Conservation (phyloP, 2,797 vertebrate species). For the Synanceia verrucosa region DNA sequence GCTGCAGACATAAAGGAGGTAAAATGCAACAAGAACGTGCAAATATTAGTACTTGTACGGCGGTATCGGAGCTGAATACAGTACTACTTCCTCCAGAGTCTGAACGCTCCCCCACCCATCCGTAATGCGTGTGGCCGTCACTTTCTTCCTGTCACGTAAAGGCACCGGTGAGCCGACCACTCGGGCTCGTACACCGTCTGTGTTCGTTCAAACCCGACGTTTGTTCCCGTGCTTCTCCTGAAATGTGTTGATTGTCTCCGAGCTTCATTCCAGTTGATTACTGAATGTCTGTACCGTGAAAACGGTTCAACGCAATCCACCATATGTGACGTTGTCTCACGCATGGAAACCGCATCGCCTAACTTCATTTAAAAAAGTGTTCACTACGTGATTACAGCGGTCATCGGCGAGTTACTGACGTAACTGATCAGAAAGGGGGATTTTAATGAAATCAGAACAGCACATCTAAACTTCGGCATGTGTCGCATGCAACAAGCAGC, state of each 20-base stretch:
- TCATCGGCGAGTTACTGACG: accelerated
- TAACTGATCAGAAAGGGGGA: accelerated
- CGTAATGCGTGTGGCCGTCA: too few species aligned
- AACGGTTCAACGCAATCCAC: not conserved
- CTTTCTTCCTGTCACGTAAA: conserved; percentile 69
- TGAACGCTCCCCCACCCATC: too few species aligned
- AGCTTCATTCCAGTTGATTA: accelerated
- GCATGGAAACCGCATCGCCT: not conserved
- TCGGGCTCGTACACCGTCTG: not conserved
- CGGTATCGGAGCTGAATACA: too few species aligned
- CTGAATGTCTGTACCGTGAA: not conserved
- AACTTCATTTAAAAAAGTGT: not conserved
- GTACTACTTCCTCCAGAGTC: too few species aligned
- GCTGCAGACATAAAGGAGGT: too few species aligned
- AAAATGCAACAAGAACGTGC: too few species aligned
- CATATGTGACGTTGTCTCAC: conserved; percentile 21
- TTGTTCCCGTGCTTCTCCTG: not conserved
- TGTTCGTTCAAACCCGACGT: not conserved
- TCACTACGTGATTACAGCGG: not conserved
- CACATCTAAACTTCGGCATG: not conserved
- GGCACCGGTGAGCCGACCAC: conserved; percentile 10
- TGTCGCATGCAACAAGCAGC: not conserved
- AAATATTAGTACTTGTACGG: too few species aligned
- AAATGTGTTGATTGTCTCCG: accelerated
- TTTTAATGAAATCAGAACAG: accelerated